phyloP scores from a whole-genome alignment of 2,888 invertebrate genomes.

The Cactoblastis cactorum region DNA sequence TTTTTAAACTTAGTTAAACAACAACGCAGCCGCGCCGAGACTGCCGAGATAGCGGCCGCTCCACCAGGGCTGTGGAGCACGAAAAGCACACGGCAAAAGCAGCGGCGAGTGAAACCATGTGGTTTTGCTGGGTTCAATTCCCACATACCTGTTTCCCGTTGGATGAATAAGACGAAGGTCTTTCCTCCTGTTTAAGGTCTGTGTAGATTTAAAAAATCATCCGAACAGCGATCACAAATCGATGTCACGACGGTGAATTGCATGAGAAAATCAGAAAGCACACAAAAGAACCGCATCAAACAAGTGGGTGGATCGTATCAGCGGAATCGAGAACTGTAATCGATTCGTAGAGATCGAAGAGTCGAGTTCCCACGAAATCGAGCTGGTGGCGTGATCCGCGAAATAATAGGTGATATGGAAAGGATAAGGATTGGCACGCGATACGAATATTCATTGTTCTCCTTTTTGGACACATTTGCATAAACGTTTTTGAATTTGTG shows the following conservation, averaged over 20 bases:
- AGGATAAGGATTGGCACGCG: constrained; percentile 28
- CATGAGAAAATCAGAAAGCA: constrained; percentile 12
- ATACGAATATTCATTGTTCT: constrained; percentile 15
- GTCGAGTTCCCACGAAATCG: constrained; percentile 59
- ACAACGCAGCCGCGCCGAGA: no score
- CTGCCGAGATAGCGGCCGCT: no score
- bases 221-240: no score
- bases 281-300: constrained; percentile 7
- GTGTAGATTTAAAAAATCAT: no score
- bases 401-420: constrained; percentile 35
- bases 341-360: constrained; percentile 45
- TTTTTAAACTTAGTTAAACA: no score
- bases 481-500: background rate
- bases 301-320: constrained; percentile 30
- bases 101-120: no score
- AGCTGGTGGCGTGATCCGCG: constrained; percentile 41
- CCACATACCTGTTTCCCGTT: no score
- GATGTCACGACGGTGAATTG: constrained; percentile 9
- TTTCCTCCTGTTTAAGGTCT: no score
- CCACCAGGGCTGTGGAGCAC: no score
- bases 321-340: constrained; percentile 51
- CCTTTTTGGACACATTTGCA: constrained; percentile 8
- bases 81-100: no score
- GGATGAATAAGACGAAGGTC: no score
- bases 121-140: no score